These are phyloP conservation scores for Sympetrum striolatum DNA, from an alignment of 2,888 invertebrate genomes.

Conservation along the genomic window DNA sequence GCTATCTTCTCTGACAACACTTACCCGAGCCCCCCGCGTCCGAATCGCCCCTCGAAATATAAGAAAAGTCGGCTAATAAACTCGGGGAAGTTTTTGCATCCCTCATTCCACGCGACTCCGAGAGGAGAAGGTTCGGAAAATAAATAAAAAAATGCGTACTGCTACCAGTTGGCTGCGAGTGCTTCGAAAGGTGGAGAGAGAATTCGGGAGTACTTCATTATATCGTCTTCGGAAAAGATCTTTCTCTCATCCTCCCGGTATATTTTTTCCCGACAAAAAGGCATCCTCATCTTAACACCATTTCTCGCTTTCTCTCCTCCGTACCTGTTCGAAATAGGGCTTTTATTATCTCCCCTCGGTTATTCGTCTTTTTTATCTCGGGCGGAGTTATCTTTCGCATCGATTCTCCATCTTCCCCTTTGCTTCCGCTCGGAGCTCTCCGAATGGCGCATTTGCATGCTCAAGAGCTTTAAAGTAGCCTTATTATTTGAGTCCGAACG, in stretches of 20 bases:
- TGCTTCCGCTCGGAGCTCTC: background rate
- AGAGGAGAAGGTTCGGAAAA: too few species aligned
- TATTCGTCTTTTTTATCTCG: background rate
- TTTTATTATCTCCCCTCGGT: background rate
- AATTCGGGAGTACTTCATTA: background rate
- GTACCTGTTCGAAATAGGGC: background rate
- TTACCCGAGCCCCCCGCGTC: background rate
- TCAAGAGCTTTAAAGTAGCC: constrained; percentile 14
- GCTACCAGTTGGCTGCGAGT: background rate
- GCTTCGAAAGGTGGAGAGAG: background rate
- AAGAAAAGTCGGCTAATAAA: background rate
- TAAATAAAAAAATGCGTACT: background rate
- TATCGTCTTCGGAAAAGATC: background rate
- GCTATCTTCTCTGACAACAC: background rate
- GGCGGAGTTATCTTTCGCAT: background rate
- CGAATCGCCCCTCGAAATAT: background rate
- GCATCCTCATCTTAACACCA: background rate
- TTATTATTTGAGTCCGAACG: constrained; percentile 3
- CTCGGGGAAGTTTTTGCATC: too few species aligned
- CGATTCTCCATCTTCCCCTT: background rate
- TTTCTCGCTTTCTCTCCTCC: background rate
- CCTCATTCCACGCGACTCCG: too few species aligned
- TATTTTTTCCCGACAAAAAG: background rate
- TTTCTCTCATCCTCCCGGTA: background rate
- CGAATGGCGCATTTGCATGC: constrained; percentile 20